These are phyloP conservation scores for Tenthredo mesomela DNA, from an alignment of 2,888 invertebrate genomes.

Conservation along the genomic window DNA sequence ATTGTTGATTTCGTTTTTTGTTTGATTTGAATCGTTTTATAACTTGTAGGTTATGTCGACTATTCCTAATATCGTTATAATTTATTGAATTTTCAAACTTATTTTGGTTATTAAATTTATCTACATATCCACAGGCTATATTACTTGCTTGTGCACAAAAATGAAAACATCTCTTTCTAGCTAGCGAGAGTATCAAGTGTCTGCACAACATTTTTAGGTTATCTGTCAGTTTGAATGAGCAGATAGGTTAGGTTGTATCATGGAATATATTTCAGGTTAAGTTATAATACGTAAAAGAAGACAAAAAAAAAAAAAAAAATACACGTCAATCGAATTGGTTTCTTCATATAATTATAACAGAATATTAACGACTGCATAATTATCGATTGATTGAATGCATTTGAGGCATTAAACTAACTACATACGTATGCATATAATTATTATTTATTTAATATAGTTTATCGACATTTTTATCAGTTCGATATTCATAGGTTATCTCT, in stretches of 20 bases:
- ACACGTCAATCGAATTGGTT: too few relatives aligned
- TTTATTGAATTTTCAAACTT: not conserved
- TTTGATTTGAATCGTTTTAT: slow-evolving; percentile 48
- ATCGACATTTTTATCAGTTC: not conserved
- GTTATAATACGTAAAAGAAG: too few relatives aligned
- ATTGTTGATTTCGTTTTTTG: not conserved
- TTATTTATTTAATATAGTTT: not conserved
- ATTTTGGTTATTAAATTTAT: not conserved
- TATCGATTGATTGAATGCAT: not conserved
- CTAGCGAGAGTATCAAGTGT: not conserved
- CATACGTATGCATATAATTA: not conserved
- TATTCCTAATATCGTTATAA: not conserved
- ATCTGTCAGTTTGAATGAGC: not conserved
- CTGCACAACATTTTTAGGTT: slow-evolving; percentile 44
- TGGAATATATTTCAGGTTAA: not conserved
- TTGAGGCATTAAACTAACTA: not conserved
- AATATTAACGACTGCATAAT: too few relatives aligned
- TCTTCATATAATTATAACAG: too few relatives aligned
- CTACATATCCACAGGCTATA: slow-evolving; percentile 20
- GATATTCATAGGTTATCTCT: slow-evolving; percentile 11
- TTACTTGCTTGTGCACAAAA: slow-evolving; percentile 4
- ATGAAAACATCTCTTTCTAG: not conserved
- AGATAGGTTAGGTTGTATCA: not conserved
- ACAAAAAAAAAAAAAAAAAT: too few relatives aligned
- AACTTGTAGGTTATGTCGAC: slow-evolving; percentile 27